Percentiles rank a stretch among this genome's conserved stretches.
Conservation (phyloP, 2,888 invertebrate species). For the Syritta pipiens region DNA sequence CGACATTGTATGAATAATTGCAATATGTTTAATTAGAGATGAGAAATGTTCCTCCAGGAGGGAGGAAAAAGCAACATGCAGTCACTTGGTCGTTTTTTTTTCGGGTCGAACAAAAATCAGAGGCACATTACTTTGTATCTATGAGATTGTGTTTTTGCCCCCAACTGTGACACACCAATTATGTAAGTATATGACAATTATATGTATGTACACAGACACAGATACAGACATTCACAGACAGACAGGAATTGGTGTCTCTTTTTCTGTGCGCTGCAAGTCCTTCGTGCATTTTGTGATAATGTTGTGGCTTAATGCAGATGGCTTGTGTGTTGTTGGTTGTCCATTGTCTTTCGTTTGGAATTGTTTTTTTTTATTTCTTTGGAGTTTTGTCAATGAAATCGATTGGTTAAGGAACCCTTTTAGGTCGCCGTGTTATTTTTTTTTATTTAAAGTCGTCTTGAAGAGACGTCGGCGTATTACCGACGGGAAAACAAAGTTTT, state of each 20-base stretch:
- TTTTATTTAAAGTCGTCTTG: neutral
- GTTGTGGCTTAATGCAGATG: slow-evolving; percentile 64
- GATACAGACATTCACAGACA: neutral
- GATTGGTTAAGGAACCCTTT: slow-evolving; percentile 59
- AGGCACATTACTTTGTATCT: slow-evolving; percentile 24
- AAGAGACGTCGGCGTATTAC: slow-evolving; percentile 12
- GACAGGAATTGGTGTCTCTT: no score
- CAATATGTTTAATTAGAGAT: neutral
- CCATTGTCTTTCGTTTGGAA: slow-evolving; percentile 13
- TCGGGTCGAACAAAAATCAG: no score
- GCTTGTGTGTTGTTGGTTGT: slow-evolving; percentile 59
- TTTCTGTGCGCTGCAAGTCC: no score
- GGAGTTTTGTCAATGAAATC: slow-evolving; percentile 59
- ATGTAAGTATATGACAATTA: slow-evolving; percentile 43
- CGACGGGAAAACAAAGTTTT: slow-evolving; percentile 45
- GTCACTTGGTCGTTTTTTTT: no score
- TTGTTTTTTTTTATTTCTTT: slow-evolving; percentile 19
- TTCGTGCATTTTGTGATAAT: slow-evolving; percentile 53
- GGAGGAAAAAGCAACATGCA: neutral
- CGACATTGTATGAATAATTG: slow-evolving; percentile 8
- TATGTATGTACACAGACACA: slow-evolving; percentile 38
- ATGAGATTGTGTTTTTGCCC: slow-evolving; percentile 53
- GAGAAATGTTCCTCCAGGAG: no score
- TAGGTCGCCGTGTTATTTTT: neutral
- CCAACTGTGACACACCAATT: slow-evolving; percentile 63